phyloP scores from a whole-genome alignment of 2,797 vertebrate species.

The Pseudotriccus pelzelni region DNA sequence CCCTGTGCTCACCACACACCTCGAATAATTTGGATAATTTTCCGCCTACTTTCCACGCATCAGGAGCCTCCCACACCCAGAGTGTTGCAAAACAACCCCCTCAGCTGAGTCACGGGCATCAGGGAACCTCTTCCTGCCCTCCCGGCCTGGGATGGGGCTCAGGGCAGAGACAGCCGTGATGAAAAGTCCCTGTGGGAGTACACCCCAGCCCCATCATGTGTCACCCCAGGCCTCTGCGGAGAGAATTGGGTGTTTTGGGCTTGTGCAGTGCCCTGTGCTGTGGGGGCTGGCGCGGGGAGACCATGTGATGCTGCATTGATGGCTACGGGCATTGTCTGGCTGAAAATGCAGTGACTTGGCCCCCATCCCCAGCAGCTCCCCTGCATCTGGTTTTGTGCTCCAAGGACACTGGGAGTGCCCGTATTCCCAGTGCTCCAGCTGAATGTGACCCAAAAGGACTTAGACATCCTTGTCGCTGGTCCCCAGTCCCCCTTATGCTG shows the following conservation, averaged over 20 bases:
- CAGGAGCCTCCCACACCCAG: neutral
- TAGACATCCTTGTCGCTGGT: neutral
- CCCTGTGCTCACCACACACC: neutral
- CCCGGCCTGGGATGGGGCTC: neutral
- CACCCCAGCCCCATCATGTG: neutral
- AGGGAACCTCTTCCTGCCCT: neutral
- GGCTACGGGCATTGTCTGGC: fast-evolving
- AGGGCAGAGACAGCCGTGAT: fast-evolving
- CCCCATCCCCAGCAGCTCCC: neutral
- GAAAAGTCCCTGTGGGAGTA: neutral
- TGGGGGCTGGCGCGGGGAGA: too few relatives aligned
- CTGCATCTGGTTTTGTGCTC: neutral
- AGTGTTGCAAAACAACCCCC: neutral
- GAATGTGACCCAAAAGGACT: neutral
- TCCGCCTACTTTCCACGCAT: neutral
- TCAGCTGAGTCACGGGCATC: neutral
- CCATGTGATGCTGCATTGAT: neutral
- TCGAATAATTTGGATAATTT: neutral
- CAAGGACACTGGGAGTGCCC: neutral
- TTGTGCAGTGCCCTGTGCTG: neutral
- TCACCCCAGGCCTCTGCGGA: neutral
- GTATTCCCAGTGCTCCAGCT: neutral
- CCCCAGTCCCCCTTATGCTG: neutral
- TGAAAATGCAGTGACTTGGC: neutral
- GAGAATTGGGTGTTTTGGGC: neutral